Conservation (phyloP, 2,888 invertebrate genomes). For the Drosophila mercatorum region DNA sequence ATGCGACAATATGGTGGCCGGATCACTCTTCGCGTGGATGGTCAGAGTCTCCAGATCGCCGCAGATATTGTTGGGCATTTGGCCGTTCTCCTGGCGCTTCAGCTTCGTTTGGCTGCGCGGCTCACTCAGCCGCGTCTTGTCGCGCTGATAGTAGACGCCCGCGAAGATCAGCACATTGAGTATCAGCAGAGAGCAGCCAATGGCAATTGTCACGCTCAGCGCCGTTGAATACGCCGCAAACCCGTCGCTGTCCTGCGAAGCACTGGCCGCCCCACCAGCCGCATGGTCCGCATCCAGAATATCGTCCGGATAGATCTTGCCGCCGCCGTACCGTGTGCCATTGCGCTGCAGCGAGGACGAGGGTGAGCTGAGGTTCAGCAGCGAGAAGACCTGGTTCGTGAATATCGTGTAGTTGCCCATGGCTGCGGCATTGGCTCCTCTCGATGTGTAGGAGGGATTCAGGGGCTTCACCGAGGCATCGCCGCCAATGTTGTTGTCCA, state of each 20-base stretch:
- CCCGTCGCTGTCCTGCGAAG: slow-evolving; percentile 92
- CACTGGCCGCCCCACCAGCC: slow-evolving; percentile 84
- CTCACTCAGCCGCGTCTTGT: slow-evolving; percentile 91
- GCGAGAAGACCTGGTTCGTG: slow-evolving; percentile 84
- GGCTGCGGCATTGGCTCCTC: slow-evolving; percentile 77
- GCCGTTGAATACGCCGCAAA: slow-evolving; percentile 96
- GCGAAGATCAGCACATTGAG: slow-evolving; percentile 97
- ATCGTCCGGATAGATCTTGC: slow-evolving; percentile 82
- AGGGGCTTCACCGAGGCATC: slow-evolving; percentile 86
- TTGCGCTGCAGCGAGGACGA: slow-evolving; percentile 83
- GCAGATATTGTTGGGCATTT: slow-evolving; percentile 95
- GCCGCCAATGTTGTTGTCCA: slow-evolving; percentile 86
- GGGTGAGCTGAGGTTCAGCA: slow-evolving; percentile 84
- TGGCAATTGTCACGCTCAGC: slow-evolving; percentile 96
- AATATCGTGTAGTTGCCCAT: slow-evolving; percentile 84
- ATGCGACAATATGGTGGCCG: slow-evolving; percentile 90
- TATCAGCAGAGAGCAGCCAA: slow-evolving; percentile 96
- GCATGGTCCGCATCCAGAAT: slow-evolving; percentile 78
- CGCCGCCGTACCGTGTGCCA: slow-evolving; percentile 75
- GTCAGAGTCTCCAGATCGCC: slow-evolving; percentile 90
- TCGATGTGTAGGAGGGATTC: slow-evolving; percentile 82
- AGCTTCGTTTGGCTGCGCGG: slow-evolving; percentile 87
- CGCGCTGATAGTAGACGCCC: slow-evolving; percentile 96
- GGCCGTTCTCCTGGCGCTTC: slow-evolving; percentile 92
- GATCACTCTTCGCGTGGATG: slow-evolving; percentile 87